Evolutionary conservation across 2,888 invertebrate species (phyloP).

Genomic region (Drosophila prostipennis): DNA sequence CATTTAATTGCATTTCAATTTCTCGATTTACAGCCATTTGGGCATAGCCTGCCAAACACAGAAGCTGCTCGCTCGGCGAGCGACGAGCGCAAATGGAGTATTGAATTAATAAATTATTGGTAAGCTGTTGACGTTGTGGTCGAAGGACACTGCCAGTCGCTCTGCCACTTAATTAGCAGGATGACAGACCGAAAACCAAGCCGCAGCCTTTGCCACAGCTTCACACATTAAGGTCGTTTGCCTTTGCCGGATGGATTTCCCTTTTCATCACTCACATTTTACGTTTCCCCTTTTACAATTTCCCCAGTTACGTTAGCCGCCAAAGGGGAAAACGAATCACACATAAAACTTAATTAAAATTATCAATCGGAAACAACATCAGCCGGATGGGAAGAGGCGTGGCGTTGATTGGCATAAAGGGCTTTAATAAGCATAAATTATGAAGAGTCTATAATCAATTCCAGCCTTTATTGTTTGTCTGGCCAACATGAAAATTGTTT

Average conservation of each 20-base stretch:
- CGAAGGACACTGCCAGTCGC: constrained; percentile 17
- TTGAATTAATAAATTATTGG: constrained; percentile 52
- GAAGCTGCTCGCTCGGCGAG: not conserved
- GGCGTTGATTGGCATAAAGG: constrained; percentile 33
- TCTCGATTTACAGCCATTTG: constrained; percentile 42
- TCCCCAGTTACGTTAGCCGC: too few species aligned
- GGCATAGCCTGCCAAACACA: constrained; percentile 28
- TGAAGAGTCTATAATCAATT: constrained; percentile 67
- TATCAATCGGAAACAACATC: constrained; percentile 33
- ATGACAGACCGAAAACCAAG: constrained; percentile 5
- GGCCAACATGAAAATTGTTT: constrained; percentile 60
- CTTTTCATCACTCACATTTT: not conserved
- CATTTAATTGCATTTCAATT: constrained; percentile 63
- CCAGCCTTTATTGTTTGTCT: constrained; percentile 35
- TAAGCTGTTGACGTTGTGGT: constrained; percentile 31
- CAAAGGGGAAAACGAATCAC: constrained; percentile 12
- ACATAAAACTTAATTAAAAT: constrained; percentile 35
- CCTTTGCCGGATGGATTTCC: constrained; percentile 1
- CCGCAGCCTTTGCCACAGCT: constrained; percentile 18
- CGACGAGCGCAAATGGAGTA: constrained; percentile 17
- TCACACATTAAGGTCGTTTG: constrained; percentile 5
- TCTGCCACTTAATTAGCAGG: constrained; percentile 27
- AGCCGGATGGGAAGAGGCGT: constrained; percentile 23
- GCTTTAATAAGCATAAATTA: constrained; percentile 66
- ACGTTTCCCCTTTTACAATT: too few species aligned